These are phyloP conservation scores for Sternotherus odoratus DNA, from an alignment of 2,797 vertebrate genomes.

Conservation along the genomic window DNA sequence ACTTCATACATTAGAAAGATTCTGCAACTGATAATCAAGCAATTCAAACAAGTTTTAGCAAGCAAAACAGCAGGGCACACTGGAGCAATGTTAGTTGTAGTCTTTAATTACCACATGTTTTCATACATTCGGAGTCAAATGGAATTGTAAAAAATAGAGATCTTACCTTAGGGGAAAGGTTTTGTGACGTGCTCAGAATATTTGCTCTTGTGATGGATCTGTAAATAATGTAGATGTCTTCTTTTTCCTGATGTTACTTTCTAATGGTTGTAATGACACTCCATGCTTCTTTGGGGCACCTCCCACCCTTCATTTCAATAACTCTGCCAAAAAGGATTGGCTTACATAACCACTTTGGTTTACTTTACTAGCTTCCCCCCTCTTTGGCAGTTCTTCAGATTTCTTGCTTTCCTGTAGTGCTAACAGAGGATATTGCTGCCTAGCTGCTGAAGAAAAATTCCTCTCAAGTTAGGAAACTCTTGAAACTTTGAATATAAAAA, in stretches of 20 bases:
- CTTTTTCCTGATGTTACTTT: not conserved
- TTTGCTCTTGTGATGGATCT: not conserved
- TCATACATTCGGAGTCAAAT: not conserved
- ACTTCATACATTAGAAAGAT: not conserved
- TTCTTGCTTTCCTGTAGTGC: not conserved
- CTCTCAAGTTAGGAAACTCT: slow-evolving; percentile 42
- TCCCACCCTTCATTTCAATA: not conserved
- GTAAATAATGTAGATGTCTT: not conserved
- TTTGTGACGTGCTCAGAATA: not conserved
- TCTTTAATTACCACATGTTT: not conserved
- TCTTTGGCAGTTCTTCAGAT: not conserved
- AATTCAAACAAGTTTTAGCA: not conserved
- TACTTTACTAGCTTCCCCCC: not conserved
- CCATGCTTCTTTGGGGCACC: not conserved
- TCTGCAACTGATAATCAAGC: not conserved
- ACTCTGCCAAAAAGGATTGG: not conserved
- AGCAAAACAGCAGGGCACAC: not conserved
- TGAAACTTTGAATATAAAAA: not conserved
- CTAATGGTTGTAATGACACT: not conserved
- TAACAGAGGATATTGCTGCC: not conserved
- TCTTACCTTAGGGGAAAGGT: not conserved
- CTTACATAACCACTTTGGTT: not conserved
- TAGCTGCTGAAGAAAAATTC: not conserved
- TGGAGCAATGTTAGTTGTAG: not conserved
- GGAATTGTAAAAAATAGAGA: not conserved